phyloP scores from a whole-genome alignment of 2,888 invertebrate genomes.

The Gastrophysa polygoni region DNA sequence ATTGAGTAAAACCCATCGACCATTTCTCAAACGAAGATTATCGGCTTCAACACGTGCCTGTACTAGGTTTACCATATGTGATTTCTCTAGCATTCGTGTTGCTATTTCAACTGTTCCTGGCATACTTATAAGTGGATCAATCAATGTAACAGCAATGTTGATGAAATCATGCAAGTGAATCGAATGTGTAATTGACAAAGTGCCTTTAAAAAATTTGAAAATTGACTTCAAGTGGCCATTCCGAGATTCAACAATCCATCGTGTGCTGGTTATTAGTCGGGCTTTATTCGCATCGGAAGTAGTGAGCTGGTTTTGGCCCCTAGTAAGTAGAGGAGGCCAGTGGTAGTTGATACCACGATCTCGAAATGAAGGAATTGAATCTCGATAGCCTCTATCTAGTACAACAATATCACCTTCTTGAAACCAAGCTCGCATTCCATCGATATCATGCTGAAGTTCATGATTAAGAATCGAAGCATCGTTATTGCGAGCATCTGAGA shows the following conservation, averaged over 20 bases:
- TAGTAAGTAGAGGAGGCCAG: neutral
- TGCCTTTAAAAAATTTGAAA: slow-evolving; percentile 1
- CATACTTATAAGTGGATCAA: neutral
- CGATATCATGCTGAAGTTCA: neutral
- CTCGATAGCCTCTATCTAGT: slow-evolving; percentile 3
- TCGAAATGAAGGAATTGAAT: neutral
- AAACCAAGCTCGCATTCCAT: slow-evolving; percentile 1
- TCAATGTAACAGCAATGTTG: neutral
- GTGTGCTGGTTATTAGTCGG: slow-evolving; percentile 6
- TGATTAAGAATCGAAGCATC: slow-evolving; percentile 1
- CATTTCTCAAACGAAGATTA: slow-evolving; percentile 3
- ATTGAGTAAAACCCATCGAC: neutral
- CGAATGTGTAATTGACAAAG: neutral
- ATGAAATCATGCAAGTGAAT: slow-evolving; percentile 2
- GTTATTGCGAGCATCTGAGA: slow-evolving; percentile 2
- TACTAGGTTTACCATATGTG: slow-evolving; percentile 4
- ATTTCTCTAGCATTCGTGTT: slow-evolving; percentile 1
- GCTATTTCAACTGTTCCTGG: slow-evolving; percentile 8
- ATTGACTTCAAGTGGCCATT: neutral
- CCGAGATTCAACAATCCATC: neutral
- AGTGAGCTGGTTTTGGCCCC: slow-evolving; percentile 7
- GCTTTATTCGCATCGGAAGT: slow-evolving; percentile 8
- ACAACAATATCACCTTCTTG: slow-evolving; percentile 2
- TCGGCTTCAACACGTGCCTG: slow-evolving; percentile 8
- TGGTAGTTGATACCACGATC: slow-evolving; percentile 6